A percentile compares a stretch with the other conserved stretches of the same genome.
Conservation (phyloP, 2,888 invertebrate genomes). For the Ischnura elegans region DNA sequence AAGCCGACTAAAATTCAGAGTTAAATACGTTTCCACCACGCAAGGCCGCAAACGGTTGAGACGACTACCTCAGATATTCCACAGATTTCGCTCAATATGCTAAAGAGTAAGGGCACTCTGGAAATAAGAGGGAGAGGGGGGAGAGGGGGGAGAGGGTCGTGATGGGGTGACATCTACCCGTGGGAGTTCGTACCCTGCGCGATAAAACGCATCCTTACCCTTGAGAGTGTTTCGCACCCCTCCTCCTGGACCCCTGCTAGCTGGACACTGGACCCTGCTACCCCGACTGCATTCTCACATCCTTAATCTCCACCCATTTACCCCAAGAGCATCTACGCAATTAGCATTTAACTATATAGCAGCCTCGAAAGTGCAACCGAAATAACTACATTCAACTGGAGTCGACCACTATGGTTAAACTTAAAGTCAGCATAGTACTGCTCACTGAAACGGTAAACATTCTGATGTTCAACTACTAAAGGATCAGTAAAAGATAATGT, state of each 20-base stretch:
- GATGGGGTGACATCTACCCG: not conserved
- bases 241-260: not conserved
- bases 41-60: not conserved
- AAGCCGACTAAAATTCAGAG: no score
- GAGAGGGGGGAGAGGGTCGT: not conserved
- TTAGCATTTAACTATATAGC: no score
- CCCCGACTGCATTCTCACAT: not conserved
- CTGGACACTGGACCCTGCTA: not conserved
- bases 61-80: not conserved
- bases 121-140: no score
- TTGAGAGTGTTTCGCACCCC: not conserved
- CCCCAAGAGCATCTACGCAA: not conserved
- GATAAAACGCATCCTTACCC: not conserved
- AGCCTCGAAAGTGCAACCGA: no score
- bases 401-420: no score
- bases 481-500: no score
- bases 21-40: not conserved
- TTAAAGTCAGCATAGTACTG: no score
- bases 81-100: slow-evolving; percentile 2
- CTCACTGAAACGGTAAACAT: no score
- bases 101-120: not conserved
- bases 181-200: not conserved
- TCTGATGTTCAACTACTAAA: no score
- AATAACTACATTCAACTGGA: no score
- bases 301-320: not conserved